Base-by-base conservation (phyloP, 2,888 invertebrate species). In the Drosophila paracracens region DNA sequence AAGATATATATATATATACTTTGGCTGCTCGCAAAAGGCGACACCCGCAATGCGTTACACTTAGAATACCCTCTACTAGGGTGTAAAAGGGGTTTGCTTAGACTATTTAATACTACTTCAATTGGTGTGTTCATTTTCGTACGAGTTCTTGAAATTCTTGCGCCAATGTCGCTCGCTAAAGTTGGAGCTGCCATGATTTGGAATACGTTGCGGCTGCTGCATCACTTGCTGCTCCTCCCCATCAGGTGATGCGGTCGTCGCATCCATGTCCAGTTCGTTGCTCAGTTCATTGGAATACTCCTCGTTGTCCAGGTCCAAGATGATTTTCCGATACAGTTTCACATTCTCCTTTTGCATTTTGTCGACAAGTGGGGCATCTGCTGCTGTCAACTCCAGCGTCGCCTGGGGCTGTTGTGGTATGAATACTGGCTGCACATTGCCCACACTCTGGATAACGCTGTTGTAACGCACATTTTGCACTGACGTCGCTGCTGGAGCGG, bases 151-250 rank as follows among this genome's bases (percentile, higher is more conserved):
- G 61, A 90, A 92, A 66, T 90, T 93, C 77, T 94, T 93, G 50
- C 94, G 92, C 94, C 94, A 94, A 79, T 94, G 94, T 70, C 93
- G 91, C 75, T 93, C 94, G 66, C 89, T 89, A 50, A 93, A 92
- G 79, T 91, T 92, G 21, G 86, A 89, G 57, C 71, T 73, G 27
- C 58, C 63, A 13, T 79, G 74, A 4, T 68, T 74, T 10, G 78
- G 66, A 16, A 59, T 36, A 27, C 60, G 65, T 18, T 72, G 52
- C 1, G 76, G 67, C 21, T 67, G 74, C 31, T 59, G 27, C 8
- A 56, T 21, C 7, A 27, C 59, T 7, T 65, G 50, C 16, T 65
- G 72, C 18, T 51, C 65, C 16, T 53, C 73, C 4, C 16, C 46
- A 48, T 69, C 51, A 1, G 13, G 13, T 2, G 56, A 6, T 3